Evolutionary conservation across 2,888 invertebrate species (phyloP), one percentile per base, ranked within the genome.

Genomic region (Meiosimyza platycephala): DNA sequence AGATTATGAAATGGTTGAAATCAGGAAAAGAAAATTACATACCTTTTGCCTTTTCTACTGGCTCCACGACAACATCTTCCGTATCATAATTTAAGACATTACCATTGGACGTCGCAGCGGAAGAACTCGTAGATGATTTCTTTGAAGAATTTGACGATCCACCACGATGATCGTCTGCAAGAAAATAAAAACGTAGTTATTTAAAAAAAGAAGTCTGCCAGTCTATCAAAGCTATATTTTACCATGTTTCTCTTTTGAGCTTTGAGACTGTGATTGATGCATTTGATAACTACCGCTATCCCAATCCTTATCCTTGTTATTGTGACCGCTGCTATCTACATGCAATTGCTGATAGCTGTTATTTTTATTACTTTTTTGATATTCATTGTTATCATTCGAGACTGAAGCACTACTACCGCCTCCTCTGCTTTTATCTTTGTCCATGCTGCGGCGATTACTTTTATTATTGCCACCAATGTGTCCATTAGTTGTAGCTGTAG

Each of bases 381-480:
- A 77, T 6, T 72, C 67, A 71, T 76, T 78, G 72, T 82, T 79
- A 78, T 81, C 80, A 74, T 71, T 80, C 68, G 81, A 81, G 55
- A 68, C 65, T 47, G 50, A 66, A 62, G 51, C 64, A n/a, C 68
- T 71, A 66, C 73, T 60, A 55, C 75, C 72, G 5, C 68, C 62
- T 16, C 74, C 72, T 57, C 79, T 79, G 54, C 82, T 83, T 72
- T 82, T 87, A 59, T 87, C 87, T 78, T 87, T 87, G 76, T 87
- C 87, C 77, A 83, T 78, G 79, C 87, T 86, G 73, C 86, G 86
- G 62, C 86, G 84, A 79, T 83, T 84, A 77, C 81, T 85, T 77
- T 84, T 83, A 60, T 78, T 80, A 65, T 79, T 80, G 65, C 78
- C 80, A 67, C 78, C 77, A 71, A 79, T 77, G 70, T 84, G 82